phyloP scores from a whole-genome alignment of 2,888 invertebrate species.

The Drosophila colorata region DNA sequence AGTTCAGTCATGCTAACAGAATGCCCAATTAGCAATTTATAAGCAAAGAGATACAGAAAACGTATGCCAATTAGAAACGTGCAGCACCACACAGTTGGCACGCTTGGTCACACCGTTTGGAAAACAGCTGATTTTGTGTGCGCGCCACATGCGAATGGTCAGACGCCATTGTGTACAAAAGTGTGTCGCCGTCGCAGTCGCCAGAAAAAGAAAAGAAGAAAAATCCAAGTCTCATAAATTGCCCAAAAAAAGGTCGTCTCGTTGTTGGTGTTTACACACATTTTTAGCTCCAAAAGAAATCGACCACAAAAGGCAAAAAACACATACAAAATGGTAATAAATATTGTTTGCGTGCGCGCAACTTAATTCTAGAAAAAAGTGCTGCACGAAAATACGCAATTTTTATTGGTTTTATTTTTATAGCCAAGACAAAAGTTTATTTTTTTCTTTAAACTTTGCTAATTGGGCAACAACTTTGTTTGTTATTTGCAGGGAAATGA shows the following conservation, averaged over 20 bases:
- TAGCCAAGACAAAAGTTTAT: not conserved
- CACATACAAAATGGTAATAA: conserved; percentile 59
- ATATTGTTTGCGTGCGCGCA: conserved; percentile 4
- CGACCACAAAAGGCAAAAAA: conserved; percentile 36
- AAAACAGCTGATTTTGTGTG: conserved; percentile 42
- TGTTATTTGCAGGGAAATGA: conserved; percentile 63
- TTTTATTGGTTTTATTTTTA: conserved; percentile 37
- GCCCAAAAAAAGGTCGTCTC: conserved; percentile 39
- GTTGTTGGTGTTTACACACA: conserved; percentile 33
- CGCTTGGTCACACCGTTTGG: conserved; percentile 19
- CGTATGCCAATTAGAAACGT: not conserved
- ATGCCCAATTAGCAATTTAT: not conserved
- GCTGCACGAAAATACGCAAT: conserved; percentile 39
- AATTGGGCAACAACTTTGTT: conserved; percentile 1
- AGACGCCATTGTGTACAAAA: conserved; percentile 63
- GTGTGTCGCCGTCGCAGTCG: conserved; percentile 55
- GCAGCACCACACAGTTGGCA: not conserved
- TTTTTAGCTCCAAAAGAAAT: conserved; percentile 53
- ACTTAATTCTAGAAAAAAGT: conserved; percentile 23
- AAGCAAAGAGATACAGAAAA: not conserved
- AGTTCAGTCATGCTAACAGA: not conserved
- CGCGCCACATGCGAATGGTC: conserved; percentile 45
- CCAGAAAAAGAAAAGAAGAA: conserved; percentile 30
- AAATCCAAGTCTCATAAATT: conserved; percentile 47
- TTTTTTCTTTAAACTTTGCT: not conserved